These are phyloP conservation scores for Apteryx mantelli DNA, from an alignment of 2,113 vertebrate species.

Conservation along the genomic window DNA sequence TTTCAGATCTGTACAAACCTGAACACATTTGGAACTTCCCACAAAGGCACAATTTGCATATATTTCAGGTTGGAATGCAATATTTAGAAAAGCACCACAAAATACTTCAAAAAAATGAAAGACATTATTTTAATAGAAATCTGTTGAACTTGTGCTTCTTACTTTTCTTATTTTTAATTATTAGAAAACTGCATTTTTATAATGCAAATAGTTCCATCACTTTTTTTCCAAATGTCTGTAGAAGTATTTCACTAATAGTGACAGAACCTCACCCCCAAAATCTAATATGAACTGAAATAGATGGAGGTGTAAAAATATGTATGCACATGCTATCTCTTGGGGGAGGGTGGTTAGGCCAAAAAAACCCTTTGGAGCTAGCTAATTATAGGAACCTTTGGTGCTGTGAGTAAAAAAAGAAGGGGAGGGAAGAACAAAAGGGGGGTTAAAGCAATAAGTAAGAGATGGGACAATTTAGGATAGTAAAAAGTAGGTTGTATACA, in stretches of 20 bases:
- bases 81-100: not conserved
- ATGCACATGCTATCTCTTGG: not conserved
- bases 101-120: fast-evolving
- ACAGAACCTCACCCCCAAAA: not conserved
- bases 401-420: not conserved
- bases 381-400: not conserved
- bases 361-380: not conserved
- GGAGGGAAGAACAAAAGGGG: not conserved
- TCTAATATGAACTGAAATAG: not conserved
- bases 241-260: not conserved
- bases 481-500: not conserved
- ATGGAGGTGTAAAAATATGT: not conserved
- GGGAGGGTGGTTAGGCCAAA: not conserved
- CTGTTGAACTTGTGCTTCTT: fast-evolving
- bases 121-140: not conserved
- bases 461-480: not conserved
- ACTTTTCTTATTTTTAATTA: not conserved
- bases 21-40: not conserved
- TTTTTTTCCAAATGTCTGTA: not conserved
- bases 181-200: not conserved
- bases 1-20: not conserved
- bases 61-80: not conserved
- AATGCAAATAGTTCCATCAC: not conserved
- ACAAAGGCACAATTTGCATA: not conserved
- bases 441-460: not conserved